Percentiles rank a stretch among this genome's conserved stretches.
These are phyloP conservation scores for Iphiclides podalirius DNA, from an alignment of 2,888 invertebrate genomes.

Conservation along the genomic window DNA sequence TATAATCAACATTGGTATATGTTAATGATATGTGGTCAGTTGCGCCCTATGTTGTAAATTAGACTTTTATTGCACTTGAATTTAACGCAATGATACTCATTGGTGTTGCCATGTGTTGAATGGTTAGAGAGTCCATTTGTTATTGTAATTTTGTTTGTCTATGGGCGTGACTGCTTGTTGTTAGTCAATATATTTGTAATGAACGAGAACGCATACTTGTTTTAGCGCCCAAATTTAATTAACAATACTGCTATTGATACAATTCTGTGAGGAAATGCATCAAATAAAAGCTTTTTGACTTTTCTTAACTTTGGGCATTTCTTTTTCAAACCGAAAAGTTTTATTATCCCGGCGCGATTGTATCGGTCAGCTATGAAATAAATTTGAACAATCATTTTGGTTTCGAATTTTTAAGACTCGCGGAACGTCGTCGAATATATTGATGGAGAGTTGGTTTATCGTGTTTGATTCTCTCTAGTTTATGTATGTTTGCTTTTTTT, in stretches of 20 bases:
- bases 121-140: background rate
- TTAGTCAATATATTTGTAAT: background rate
- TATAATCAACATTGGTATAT: background rate
- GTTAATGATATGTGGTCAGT: background rate
- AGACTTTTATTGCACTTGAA: background rate
- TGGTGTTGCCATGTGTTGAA: no score
- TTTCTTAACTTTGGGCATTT: no score
- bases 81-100: background rate
- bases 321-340: no score
- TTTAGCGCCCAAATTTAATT: background rate
- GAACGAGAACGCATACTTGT: background rate
- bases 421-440: slow-evolving; percentile 6
- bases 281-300: no score
- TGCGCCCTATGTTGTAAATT: background rate
- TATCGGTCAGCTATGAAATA: no score
- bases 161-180: slow-evolving; percentile 1
- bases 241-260: background rate
- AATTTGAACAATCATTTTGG: no score
- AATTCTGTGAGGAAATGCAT: no score
- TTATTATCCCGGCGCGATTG: no score
- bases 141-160: slow-evolving; percentile 1
- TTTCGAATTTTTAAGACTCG: no score
- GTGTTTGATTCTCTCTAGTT: slow-evolving; percentile 34
- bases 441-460: slow-evolving; percentile 11
- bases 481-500: slow-evolving; percentile 44